Evolutionary conservation across 2,797 vertebrate genomes (phyloP).

Genomic region (Myotis myotis): DNA sequence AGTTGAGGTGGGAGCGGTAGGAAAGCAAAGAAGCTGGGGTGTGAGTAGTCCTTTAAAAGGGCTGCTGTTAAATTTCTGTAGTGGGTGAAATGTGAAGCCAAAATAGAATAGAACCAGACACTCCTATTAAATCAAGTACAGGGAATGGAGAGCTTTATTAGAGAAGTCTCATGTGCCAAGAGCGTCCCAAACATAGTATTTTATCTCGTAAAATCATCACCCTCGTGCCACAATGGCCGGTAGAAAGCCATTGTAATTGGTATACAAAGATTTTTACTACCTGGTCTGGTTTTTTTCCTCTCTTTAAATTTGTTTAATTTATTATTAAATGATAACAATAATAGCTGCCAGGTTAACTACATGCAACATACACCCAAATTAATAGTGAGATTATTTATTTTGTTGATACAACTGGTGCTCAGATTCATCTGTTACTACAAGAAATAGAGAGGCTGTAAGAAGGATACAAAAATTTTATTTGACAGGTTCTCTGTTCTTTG

Average conservation of each 20-base stretch:
- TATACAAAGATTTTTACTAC: background rate
- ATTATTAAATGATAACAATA: background rate
- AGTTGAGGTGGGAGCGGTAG: background rate
- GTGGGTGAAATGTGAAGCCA: background rate
- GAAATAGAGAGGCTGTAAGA: background rate
- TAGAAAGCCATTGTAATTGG: background rate
- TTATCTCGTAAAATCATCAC: constrained; percentile 21
- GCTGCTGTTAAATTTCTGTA: background rate
- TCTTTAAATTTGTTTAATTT: background rate
- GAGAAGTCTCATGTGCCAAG: background rate
- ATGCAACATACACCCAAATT: background rate
- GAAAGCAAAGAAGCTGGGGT: background rate
- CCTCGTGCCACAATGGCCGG: background rate
- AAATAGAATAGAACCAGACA: background rate
- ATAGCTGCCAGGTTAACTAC: background rate
- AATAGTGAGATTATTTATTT: constrained; percentile 1
- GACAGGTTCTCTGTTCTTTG: background rate
- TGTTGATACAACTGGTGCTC: background rate
- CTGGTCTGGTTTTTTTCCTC: background rate
- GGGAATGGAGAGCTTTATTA: background rate
- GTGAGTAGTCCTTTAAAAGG: background rate
- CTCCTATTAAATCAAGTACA: background rate
- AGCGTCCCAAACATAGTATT: background rate
- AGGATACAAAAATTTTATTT: background rate
- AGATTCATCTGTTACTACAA: background rate